Conservation (phyloP, 2,113 vertebrate genomes). For the Pipra filicauda region DNA sequence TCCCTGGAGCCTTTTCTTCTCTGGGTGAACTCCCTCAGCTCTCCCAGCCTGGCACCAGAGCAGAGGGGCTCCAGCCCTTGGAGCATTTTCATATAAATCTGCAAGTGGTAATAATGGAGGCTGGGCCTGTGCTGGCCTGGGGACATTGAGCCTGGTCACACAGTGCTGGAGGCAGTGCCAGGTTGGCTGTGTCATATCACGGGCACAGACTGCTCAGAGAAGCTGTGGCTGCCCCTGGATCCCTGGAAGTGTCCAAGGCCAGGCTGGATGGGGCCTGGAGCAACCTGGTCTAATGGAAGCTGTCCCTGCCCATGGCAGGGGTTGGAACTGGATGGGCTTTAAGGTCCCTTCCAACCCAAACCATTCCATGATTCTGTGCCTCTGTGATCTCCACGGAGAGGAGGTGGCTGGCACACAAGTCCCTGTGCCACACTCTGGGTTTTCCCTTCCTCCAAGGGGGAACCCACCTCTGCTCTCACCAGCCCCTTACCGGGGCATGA, state of each 20-base stretch:
- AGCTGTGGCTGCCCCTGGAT: background rate
- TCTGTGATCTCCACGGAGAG: background rate
- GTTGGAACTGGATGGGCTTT: fast-evolving
- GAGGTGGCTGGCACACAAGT: background rate
- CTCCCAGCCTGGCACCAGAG: background rate
- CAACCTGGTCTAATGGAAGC: fast-evolving
- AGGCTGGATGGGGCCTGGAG: fast-evolving
- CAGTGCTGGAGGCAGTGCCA: background rate
- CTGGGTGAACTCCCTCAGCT: background rate
- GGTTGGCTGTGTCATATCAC: background rate
- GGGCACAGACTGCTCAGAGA: background rate
- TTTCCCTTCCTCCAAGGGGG: background rate
- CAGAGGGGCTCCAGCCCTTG: background rate
- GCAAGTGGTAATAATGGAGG: background rate
- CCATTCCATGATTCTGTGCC: too few species aligned
- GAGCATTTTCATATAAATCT: fast-evolving
- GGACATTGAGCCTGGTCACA: fast-evolving
- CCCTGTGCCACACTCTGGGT: fast-evolving
- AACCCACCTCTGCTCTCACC: background rate
- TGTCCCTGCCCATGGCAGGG: background rate
- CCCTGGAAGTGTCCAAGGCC: background rate
- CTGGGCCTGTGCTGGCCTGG: background rate
- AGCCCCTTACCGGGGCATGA: background rate
- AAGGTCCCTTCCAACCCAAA: background rate
- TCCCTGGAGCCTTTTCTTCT: background rate